These are phyloP conservation scores for Aphis gossypii DNA, from an alignment of 1,140 invertebrate species.

Conservation along the genomic window DNA sequence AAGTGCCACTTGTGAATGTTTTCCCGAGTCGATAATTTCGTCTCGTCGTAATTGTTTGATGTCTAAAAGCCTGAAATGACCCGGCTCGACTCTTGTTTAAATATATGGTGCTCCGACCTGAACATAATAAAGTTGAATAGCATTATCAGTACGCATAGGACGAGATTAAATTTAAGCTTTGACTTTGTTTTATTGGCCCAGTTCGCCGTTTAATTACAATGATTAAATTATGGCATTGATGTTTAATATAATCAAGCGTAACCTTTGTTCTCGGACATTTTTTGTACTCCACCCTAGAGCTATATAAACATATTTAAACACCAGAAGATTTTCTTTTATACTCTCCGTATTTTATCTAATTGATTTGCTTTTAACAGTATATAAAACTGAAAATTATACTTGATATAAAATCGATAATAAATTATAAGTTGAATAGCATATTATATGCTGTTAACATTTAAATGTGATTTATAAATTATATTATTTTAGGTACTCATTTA, in stretches of 20 bases:
- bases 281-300: neutral
- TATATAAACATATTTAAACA: neutral
- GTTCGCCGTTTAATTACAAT: slow-evolving; percentile 46
- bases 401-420: neutral
- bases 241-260: slow-evolving; percentile 2
- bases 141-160: slow-evolving; percentile 32
- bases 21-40: slow-evolving; percentile 55
- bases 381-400: neutral
- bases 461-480: neutral
- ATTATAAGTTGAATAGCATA: neutral
- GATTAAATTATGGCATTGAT: slow-evolving; percentile 53
- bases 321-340: neutral
- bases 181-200: slow-evolving; percentile 45
- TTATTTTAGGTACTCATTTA: neutral
- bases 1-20: slow-evolving; percentile 54
- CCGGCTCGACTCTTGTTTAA: slow-evolving; percentile 46
- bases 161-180: slow-evolving; percentile 48
- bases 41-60: slow-evolving; percentile 50
- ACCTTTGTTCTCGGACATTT: neutral
- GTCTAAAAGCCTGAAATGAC: slow-evolving; percentile 53
- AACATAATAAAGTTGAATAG: slow-evolving; percentile 51
- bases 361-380: neutral
- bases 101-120: slow-evolving; percentile 28
- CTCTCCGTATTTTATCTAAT: neutral
- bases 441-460: neutral